phyloP scores from a whole-genome alignment of 2,113 vertebrate genomes.

The Microcebus ravelobensis region DNA sequence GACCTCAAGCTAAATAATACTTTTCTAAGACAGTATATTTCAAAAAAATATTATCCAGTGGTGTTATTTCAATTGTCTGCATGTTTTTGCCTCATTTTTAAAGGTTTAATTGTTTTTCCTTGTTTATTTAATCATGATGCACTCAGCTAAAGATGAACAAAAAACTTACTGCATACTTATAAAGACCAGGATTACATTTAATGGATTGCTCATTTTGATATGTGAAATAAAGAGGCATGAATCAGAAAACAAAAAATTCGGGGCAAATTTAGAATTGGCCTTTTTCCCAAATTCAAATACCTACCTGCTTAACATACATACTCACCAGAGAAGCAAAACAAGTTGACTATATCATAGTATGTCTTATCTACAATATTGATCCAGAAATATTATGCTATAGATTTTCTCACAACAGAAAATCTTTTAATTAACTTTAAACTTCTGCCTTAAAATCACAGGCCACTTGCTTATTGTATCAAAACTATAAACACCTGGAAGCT shows the following conservation, averaged over 20 bases:
- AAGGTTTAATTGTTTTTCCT: not conserved
- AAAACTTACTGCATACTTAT: not conserved
- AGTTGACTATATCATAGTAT: not conserved
- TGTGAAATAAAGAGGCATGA: not conserved
- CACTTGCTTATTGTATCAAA: not conserved
- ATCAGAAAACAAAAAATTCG: not conserved
- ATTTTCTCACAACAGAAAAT: not conserved
- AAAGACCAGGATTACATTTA: not conserved
- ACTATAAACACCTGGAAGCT: not conserved
- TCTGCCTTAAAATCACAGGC: not conserved
- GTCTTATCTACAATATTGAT: not conserved
- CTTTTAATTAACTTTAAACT: not conserved
- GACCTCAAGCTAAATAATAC: not conserved
- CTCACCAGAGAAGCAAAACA: not conserved
- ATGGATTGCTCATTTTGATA: not conserved
- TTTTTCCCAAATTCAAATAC: not conserved
- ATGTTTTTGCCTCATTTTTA: not conserved
- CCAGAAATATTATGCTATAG: not conserved
- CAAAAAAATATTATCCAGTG: not conserved
- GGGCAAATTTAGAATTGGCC: not conserved
- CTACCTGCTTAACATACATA: not conserved
- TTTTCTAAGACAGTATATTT: not conserved
- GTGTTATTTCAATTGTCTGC: not conserved
- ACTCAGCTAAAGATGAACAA: not conserved
- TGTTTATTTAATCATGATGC: not conserved